These are phyloP conservation scores for Henicopernis longicauda DNA, from an alignment of 2,113 vertebrate genomes.

Conservation along the genomic window DNA sequence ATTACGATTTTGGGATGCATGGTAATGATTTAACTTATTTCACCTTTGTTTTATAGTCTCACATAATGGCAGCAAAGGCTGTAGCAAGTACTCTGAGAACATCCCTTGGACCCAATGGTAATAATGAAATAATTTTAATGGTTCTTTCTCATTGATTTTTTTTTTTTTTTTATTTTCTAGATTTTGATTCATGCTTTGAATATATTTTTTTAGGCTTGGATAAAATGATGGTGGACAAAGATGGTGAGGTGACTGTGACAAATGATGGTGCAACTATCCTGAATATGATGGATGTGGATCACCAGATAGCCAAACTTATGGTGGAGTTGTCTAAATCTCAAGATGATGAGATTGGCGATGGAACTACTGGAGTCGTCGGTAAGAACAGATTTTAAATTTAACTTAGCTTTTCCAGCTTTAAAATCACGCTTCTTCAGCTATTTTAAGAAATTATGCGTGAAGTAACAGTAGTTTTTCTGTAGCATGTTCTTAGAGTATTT, in stretches of 20 bases:
- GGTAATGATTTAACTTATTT: neutral
- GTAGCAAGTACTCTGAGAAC: conserved; percentile 94
- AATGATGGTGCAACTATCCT: conserved; percentile 98
- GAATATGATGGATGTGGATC: conserved; percentile 98
- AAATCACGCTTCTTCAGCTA: neutral
- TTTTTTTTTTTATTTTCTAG: neutral
- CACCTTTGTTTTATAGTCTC: conserved; percentile 80
- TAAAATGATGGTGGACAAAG: conserved; percentile 99
- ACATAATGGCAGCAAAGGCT: conserved; percentile 97
- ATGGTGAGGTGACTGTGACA: conserved; percentile 97
- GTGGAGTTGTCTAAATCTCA: conserved; percentile 97
- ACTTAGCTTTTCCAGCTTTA: neutral
- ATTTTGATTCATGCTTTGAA: neutral
- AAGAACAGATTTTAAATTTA: conserved; percentile 36
- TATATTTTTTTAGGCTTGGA: conserved; percentile 80
- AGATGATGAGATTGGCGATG: conserved; percentile 98
- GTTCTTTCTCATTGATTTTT: neutral
- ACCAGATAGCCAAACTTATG: conserved; percentile 98
- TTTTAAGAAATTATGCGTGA: neutral
- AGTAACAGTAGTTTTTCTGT: neutral
- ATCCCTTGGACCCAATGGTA: conserved; percentile 95
- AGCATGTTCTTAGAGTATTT: neutral
- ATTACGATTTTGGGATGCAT: fast-evolving
- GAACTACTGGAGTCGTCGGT: conserved; percentile 98
- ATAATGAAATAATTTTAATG: neutral